Percentiles rank a stretch among this genome's conserved stretches.
Evolutionary conservation across 2,888 invertebrate species (phyloP).

Genomic region (Tetramorium bicarinatum): DNA sequence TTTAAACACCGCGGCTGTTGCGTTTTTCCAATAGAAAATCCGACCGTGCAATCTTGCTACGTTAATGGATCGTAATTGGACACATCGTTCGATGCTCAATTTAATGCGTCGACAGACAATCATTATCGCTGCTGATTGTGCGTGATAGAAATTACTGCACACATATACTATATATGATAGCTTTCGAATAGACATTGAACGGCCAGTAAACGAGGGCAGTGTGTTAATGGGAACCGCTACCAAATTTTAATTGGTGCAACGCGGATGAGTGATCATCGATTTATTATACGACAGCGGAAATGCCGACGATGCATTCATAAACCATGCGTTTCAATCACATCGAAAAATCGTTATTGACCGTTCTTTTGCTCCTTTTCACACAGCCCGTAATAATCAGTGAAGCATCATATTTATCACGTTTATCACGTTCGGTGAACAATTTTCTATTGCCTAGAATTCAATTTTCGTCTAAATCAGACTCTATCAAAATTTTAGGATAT

Average conservation of each 20-base stretch:
- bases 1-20: slow-evolving; percentile 1
- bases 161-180: slow-evolving; percentile 52
- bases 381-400: slow-evolving; percentile 13
- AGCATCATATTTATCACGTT: slow-evolving; percentile 6
- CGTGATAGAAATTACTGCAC: slow-evolving; percentile 50
- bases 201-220: slow-evolving; percentile 43
- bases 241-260: slow-evolving; percentile 62
- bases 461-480: slow-evolving; percentile 4
- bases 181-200: slow-evolving; percentile 30
- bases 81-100: slow-evolving; percentile 53
- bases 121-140: slow-evolving; percentile 56
- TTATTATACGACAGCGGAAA: slow-evolving; percentile 52
- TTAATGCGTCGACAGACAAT: slow-evolving; percentile 56
- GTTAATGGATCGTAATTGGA: slow-evolving; percentile 50
- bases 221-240: slow-evolving; percentile 52
- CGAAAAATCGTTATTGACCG: slow-evolving; percentile 30
- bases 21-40: slow-evolving; percentile 38
- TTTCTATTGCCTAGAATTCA: slow-evolving; percentile 31
- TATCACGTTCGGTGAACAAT: neutral
- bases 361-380: neutral
- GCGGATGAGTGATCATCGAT: slow-evolving; percentile 49
- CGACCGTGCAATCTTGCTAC: slow-evolving; percentile 28
- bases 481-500: neutral
- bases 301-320: slow-evolving; percentile 7
- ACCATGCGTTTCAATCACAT: slow-evolving; percentile 21